Evolutionary conservation across 1,140 invertebrate species (phyloP), one percentile per base, ranked within the genome.

Genomic region (Nomia melanderi): DNA sequence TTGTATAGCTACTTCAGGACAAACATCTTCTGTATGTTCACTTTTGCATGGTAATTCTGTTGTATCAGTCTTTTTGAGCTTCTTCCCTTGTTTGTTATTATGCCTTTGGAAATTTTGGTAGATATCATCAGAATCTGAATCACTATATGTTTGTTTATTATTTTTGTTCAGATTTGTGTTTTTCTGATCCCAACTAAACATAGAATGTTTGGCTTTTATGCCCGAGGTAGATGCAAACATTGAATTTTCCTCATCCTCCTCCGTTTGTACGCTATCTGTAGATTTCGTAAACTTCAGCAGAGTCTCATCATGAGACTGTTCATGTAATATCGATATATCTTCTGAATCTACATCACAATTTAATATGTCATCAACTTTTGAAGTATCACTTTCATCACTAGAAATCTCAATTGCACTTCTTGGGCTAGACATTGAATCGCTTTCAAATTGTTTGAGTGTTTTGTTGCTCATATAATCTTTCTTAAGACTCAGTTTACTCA

Each of bases 141-240:
- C 27, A 9, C 12, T 33, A 12, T 25, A 9, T n/a, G 36, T 39
- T 20, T 2, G 23, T 0, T 27, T 31, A 2, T 0, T 39, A 1
- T 23, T 44, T 17, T 41, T 12, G 6, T 31, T 7, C 1, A 8
- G 3, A n/a, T 17, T 31, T 5, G 17, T 7, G 2, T 5, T 36
- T 8, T 33, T 6, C 8, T 63, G 14, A 11, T 20, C 9, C 80
- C 80, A 82, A 0, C 64, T 33, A 33, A 81, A 81, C 73, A 81
- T 12, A 5, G 59, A 12, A 12, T 0, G 33, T 12, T 8, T 27
- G 7, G 12, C 3, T 11, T 29, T 20, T 33, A 5, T n/a, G 4
- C 1, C 20, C 12, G 9, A 29, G 2, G 14, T 0, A 0, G 8
- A 14, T 7, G 0, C 0, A 11, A 41, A 31, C 12, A 14, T 6